phyloP scores from a whole-genome alignment of 2,113 vertebrate species.

The Menidia beryllina region DNA sequence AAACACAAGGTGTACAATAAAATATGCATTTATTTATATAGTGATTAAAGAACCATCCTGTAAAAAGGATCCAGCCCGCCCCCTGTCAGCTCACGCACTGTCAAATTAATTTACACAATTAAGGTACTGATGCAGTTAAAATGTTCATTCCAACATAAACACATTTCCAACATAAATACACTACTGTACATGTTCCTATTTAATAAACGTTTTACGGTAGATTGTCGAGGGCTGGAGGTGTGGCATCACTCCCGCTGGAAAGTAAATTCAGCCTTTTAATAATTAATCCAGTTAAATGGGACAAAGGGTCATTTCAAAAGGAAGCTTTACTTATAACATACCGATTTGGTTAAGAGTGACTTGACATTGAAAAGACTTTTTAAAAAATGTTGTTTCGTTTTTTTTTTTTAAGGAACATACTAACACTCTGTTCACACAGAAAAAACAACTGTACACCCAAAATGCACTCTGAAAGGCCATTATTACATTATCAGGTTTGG shows the following conservation, averaged over 20 bases:
- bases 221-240: conserved; percentile 46
- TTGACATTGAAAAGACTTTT: conserved; percentile 2
- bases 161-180: conserved; percentile 64
- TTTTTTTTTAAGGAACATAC: conserved; percentile 9
- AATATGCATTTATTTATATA: conserved; percentile 80
- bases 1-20: conserved; percentile 60
- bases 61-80: conserved; percentile 46
- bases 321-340: conserved; percentile 4
- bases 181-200: conserved; percentile 58
- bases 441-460: conserved; percentile 27
- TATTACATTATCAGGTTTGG: conserved; percentile 2
- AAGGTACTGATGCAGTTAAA: conserved; percentile 12
- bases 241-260: neutral
- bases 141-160: conserved; percentile 57
- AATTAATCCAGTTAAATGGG: neutral
- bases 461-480: conserved; percentile 30
- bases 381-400: too few species aligned
- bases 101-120: conserved; percentile 42
- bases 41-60: conserved; percentile 60
- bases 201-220: conserved; percentile 19
- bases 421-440: conserved; percentile 25
- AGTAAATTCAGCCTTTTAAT: neutral
- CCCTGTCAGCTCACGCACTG: conserved; percentile 41
- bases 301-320: neutral
- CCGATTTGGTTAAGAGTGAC: conserved; percentile 29